Percentiles rank a stretch among this genome's conserved stretches.
These are phyloP conservation scores for Pseudolaguvia tuberculata DNA, from an alignment of 2,113 vertebrate species.

Conservation along the genomic window DNA sequence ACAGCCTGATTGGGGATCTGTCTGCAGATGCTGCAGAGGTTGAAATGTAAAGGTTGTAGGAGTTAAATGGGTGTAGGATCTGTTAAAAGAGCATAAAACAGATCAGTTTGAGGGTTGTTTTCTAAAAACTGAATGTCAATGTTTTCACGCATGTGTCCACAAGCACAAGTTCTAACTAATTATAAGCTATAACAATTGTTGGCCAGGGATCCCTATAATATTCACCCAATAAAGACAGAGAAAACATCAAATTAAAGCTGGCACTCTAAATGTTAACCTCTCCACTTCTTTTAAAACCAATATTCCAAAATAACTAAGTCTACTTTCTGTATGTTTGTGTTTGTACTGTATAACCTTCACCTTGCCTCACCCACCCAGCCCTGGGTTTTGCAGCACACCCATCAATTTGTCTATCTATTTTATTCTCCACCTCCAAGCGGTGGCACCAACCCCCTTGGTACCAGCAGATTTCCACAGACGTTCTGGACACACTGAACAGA, in stretches of 20 bases:
- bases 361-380: constrained; percentile 5
- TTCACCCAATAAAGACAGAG: constrained; percentile 18
- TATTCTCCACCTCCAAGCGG: constrained; percentile 27
- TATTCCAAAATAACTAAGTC: neutral
- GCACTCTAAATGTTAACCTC: neutral
- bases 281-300: constrained; percentile 9
- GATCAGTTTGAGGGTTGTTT: neutral
- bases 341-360: neutral
- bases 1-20: neutral
- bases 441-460: constrained; percentile 23
- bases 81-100: constrained; percentile 8
- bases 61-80: neutral
- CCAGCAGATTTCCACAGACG: constrained; percentile 25
- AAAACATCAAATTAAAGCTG: constrained; percentile 17
- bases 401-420: constrained; percentile 16
- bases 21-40: no score
- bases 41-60: no score
- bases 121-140: constrained; percentile 6
- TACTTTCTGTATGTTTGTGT: neutral
- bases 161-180: neutral
- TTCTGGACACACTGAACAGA: constrained; percentile 10
- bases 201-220: neutral
- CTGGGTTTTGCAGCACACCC: constrained; percentile 17
- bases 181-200: constrained; percentile 7
- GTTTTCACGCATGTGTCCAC: neutral